Evolutionary conservation across 1,140 invertebrate species (phyloP), one percentile per base, ranked within the genome.

Genomic region (Leucophenga varia): DNA sequence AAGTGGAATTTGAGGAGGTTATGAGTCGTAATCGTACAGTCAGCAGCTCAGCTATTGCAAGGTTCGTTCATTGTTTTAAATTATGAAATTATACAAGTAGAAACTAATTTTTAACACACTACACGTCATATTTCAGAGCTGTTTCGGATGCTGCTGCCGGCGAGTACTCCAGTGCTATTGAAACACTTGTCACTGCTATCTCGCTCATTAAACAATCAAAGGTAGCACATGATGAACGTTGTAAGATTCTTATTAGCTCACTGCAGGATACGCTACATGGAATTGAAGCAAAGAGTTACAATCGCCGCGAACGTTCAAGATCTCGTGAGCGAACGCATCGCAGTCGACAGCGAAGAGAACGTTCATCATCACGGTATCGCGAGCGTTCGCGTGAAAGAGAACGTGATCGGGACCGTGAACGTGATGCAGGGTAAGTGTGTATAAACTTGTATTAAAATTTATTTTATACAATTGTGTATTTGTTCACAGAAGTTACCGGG

Each of bases 161-260:
- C 10, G 96, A 99, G 78, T 97, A 94, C 79, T 90, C 91, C 0
- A 95, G 91, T 77, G 97, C 97, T 36, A 97, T 99, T 64, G 96
- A 99, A 78, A 99, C 97, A 4, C 78, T 99, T 47, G 93, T 97
- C 3, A 99, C 97, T 1, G 97, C 97, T 2, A 98, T 99, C 57
- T 97, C 95, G 3, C 79, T 99, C 14, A 99, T 99, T 49, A 98
- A 97, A 78, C 95, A 98, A 79, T 98, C 95, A 14, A 97, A 98
- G 79, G 93, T 97, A 45, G 91, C 96, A 0, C 88, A 91, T 68
- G 97, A 99, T 79, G 97, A 99, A 73, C 81, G 97, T 31, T 99
- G 97, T 79, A 98, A 98, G 79, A 97, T 98, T 55, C 78, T 99
- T 9, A 96, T 99, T 43, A 95, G 90, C 63, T 96, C 95, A 1